Evolutionary conservation across 2,113 vertebrate species (phyloP).

Genomic region (Pseudopodoces humilis): DNA sequence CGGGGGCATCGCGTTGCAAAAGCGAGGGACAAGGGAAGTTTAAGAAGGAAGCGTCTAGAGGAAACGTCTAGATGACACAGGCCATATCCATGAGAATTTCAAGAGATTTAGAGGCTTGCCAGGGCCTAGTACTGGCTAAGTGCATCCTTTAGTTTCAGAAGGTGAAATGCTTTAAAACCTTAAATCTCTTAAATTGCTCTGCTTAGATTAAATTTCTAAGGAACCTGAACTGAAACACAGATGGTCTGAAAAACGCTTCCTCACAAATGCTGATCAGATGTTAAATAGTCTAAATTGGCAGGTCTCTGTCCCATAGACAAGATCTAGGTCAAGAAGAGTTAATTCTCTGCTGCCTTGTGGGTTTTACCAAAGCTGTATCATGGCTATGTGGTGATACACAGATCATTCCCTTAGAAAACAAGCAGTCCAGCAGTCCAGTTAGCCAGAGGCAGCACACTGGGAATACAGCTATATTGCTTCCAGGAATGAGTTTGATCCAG

Average conservation of each 20-base stretch:
- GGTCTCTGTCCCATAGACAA: not conserved
- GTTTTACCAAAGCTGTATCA: not conserved
- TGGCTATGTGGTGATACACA: not conserved
- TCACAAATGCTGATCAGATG: not conserved
- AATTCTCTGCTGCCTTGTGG: not conserved
- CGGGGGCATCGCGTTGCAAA: not conserved
- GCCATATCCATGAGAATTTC: accelerated
- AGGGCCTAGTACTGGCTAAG: not conserved
- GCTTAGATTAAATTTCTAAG: not conserved
- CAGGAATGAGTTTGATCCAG: not conserved
- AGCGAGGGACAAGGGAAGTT: not conserved
- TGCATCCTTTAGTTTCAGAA: not conserved
- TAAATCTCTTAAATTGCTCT: not conserved
- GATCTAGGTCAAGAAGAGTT: not conserved
- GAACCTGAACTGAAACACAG: not conserved
- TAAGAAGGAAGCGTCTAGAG: not conserved
- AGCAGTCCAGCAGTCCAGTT: not conserved
- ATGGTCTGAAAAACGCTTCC: not conserved
- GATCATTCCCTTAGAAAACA: not conserved
- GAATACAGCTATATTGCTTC: not conserved
- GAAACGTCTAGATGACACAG: not conserved
- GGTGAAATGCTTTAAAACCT: not conserved
- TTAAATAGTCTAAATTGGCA: not conserved
- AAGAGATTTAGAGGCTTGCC: not conserved
- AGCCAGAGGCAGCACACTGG: not conserved